Conservation (phyloP, 2,113 vertebrate genomes). For the Fulica atra region DNA sequence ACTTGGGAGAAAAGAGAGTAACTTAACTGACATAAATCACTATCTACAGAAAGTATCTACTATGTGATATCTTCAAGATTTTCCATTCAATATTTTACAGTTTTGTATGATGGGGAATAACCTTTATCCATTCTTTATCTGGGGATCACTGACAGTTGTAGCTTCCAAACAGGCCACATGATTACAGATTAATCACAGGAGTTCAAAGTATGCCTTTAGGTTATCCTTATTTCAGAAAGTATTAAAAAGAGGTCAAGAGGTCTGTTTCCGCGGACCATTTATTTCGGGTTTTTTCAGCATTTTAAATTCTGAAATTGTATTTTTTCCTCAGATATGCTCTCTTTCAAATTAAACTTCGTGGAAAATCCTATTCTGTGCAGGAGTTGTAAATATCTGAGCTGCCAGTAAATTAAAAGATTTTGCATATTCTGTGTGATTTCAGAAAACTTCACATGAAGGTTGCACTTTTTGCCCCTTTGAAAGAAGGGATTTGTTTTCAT, state of each 20-base stretch:
- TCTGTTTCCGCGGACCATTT: not conserved
- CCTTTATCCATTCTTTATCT: not conserved
- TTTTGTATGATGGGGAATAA: not conserved
- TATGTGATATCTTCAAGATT: not conserved
- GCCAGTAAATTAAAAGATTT: not conserved
- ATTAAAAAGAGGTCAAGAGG: not conserved
- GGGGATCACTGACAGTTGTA: not conserved
- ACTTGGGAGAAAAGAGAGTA: not conserved
- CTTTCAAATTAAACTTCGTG: not conserved
- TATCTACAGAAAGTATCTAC: not conserved
- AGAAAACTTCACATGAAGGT: not conserved
- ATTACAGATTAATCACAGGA: not conserved
- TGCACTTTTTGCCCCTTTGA: not conserved
- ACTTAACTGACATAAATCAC: not conserved
- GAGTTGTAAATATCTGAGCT: not conserved
- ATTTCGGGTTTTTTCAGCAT: not conserved
- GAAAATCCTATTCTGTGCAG: not conserved
- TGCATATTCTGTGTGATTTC: not conserved
- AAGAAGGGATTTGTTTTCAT: not conserved
- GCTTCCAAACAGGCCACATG: not conserved
- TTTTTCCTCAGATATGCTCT: not conserved
- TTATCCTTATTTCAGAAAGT: not conserved
- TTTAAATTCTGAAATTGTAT: not conserved
- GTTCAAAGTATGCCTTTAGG: not conserved
- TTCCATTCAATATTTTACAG: not conserved